Base-by-base conservation (phyloP, 2,888 invertebrate genomes). In the Dilophus febrilis region DNA sequence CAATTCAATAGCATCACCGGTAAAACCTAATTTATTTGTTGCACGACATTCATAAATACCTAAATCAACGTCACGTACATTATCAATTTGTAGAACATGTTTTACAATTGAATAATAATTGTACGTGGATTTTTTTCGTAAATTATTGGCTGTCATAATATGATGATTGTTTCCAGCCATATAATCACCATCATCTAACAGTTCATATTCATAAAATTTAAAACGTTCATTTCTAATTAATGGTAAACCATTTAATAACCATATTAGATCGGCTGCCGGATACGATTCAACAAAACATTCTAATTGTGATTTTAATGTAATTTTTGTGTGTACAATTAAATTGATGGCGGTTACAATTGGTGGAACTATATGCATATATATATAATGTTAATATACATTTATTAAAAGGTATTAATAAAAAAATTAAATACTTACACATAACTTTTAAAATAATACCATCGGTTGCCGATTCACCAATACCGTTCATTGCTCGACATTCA, bases 1-100 rank as follows among this genome's bases (percentile, higher is more conserved):
- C 6, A 87, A 63, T 53, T 79, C 80, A 46, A 86, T 74, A 16
- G 70, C 67, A 3, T 74, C 64, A 45, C 79, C 77, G 8, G 72
- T 74, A 59, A 72, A 74, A 1, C 85, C 86, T 17, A 82, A 58
- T 19, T 70, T 68, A 56, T 86, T 87, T 43, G 74, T 72, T 0
- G 84, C 86, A 19, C 76, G 65, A 57, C 86, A 86, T 4, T 79
- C 74, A 56, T 85, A 86, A 53, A 74, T 73, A 0, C 84, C 86
- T 47, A 84, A 72, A 58, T 87, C 85, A 0, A 68, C 58, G 38
- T 67, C 66, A 28, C 71, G 68, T 1, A 83, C 78, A 26, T 70
- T 71, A 30, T 76, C 68, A 49, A 87, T 74, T 33, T 80, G 65
- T 40, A 87, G 59, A 48, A 71, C 70, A 50, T 83, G 72, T 31